phyloP scores from a whole-genome alignment of 2,797 vertebrate genomes.

The Mormyrops boulengeri region DNA sequence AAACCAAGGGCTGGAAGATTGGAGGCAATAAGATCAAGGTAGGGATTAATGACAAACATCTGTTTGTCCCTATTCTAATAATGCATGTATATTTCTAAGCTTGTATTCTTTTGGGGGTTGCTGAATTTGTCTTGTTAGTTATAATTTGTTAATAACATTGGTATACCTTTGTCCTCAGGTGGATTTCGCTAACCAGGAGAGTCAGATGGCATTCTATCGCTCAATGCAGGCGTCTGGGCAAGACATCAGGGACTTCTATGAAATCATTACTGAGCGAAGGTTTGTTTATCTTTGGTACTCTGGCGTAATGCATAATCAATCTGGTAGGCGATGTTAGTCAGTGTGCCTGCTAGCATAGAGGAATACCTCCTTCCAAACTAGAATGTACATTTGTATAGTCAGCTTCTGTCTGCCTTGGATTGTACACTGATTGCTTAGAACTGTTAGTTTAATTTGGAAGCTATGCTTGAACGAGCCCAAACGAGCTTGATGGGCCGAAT shows the following conservation, averaged over 20 bases:
- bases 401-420: background rate
- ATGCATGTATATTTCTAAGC: background rate
- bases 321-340: background rate
- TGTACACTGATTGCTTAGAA: background rate
- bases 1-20: conserved; percentile 99
- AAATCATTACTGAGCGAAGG: conserved; percentile 90
- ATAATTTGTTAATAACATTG: background rate
- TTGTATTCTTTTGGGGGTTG: background rate
- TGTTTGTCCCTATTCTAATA: background rate
- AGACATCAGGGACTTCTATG: conserved; percentile 96
- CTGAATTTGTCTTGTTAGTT: background rate
- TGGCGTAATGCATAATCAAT: background rate
- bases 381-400: background rate
- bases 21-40: conserved; percentile 99
- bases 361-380: background rate
- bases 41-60: conserved; percentile 21
- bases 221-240: conserved; percentile 97
- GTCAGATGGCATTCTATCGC: conserved; percentile 94
- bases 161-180: conserved; percentile 62
- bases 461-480: no score
- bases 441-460: background rate
- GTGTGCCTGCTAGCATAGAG: background rate
- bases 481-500: no score
- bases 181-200: conserved; percentile 98
- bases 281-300: conserved; percentile 28